Conservation (phyloP, 2,113 vertebrate species). For the Grantiella picta region DNA sequence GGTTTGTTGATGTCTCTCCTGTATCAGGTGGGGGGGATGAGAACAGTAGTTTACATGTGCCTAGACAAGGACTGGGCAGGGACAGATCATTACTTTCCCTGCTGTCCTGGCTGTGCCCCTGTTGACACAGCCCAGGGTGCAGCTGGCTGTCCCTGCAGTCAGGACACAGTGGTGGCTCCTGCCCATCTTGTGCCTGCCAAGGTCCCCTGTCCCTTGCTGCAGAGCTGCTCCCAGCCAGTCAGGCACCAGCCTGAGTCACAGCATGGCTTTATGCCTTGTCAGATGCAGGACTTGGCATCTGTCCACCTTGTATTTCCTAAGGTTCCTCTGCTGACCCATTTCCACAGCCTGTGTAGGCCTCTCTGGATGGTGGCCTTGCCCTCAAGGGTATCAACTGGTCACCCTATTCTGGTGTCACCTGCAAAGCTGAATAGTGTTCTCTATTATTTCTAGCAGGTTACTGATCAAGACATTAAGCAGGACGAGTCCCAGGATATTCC, state of each 20-base stretch:
- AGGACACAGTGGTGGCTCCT: not conserved
- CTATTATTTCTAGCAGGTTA: not conserved
- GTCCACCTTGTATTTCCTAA: not conserved
- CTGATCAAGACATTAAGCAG: not conserved
- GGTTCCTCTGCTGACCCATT: not conserved
- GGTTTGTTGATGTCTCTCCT: not conserved
- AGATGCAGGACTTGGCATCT: not conserved
- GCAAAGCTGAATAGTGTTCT: not conserved
- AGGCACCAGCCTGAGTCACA: not conserved
- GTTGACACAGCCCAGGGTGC: not conserved
- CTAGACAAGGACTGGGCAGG: not conserved
- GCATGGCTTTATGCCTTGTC: not conserved
- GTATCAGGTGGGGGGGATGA: fast-evolving
- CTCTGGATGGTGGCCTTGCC: not conserved
- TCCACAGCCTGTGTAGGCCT: not conserved
- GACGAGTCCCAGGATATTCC: not conserved
- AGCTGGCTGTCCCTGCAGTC: not conserved
- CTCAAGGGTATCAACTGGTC: not conserved
- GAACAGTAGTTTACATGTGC: not conserved
- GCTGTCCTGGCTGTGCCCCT: not conserved
- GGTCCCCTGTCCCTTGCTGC: not conserved
- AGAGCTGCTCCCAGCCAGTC: not conserved
- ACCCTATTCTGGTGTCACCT: not conserved
- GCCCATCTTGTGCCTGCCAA: not conserved
- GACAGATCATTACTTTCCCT: not conserved